Base-by-base conservation (phyloP, 2,888 invertebrate species). In the Cylindroiulus punctatus region DNA sequence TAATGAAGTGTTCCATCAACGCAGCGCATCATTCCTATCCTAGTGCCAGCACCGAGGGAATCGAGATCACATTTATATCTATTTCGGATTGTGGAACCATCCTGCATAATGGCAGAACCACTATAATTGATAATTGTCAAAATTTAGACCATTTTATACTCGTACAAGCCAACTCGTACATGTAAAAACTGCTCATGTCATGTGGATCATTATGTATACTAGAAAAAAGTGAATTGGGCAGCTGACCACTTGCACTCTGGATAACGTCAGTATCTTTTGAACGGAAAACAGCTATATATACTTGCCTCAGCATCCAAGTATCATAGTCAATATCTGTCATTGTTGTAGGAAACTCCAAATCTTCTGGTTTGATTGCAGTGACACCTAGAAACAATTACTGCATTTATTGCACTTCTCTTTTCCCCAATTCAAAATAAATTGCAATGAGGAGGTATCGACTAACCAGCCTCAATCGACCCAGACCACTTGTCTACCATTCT, bases 401-500 rank as follows among this genome's bases (percentile, higher is more conserved):
- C n/a, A 82, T 32, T 76, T 87, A n/a, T 83, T 88, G 88, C 26
- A 88, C 87, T 86, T 81, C 88, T 88, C 65, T 88, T 52, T 52
- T 14, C 3, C n/a, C n/a, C 0, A 17, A 47, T 47, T 19, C 0
- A 52, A n/a, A 12, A 5, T n/a, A n/a, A n/a, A 14, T 52, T n/a
- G 4, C 19, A 52, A n/a, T 19, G n/a, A n/a, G n/a, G n/a, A 19
- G n/a, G n/a, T n/a, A 14, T 30, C 10, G 10, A 85, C 36, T 22
- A 90, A 94, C 95, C 95, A 88, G 95, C 95, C 92, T 97, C 97
- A 86, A 98, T 94, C 88, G 96, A 96, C 7, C 98, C 97, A 17
- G 96, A 96, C 98, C 97, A 98, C 88, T 97, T 94, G 89, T 96
- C 96, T 22, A 97, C 96, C 94, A 97, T 95, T 89, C 94, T 95